These are phyloP conservation scores for Monopis laevigella DNA, from an alignment of 2,888 invertebrate species.

Conservation along the genomic window DNA sequence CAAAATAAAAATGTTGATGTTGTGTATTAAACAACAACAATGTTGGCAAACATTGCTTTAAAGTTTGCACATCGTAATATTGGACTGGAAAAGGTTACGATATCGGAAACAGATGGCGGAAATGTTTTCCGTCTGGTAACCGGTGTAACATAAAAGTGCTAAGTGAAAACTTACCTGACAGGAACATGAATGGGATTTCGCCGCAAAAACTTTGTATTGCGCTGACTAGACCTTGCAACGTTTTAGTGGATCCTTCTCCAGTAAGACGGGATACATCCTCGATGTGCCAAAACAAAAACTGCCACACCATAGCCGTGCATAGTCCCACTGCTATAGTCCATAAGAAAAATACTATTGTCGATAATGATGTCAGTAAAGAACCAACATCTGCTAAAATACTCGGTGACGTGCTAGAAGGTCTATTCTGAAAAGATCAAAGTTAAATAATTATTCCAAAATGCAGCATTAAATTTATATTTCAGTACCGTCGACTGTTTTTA, in stretches of 20 bases:
- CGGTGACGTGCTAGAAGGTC: slow-evolving; percentile 70
- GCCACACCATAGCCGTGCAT: slow-evolving; percentile 86
- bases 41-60: no score
- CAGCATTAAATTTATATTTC: no score
- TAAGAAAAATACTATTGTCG: slow-evolving; percentile 77
- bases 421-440: slow-evolving; percentile 59
- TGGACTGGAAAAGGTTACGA: no score
- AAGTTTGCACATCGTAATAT: no score
- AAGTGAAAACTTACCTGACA: slow-evolving; percentile 75
- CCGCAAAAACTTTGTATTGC: slow-evolving; percentile 85
- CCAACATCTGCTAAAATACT: slow-evolving; percentile 77
- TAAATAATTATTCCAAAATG: no score
- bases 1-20: no score
- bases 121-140: no score
- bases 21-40: no score
- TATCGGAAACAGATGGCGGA: no score
- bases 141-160: no score
- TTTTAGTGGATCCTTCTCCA: slow-evolving; percentile 65
- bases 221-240: slow-evolving; percentile 77
- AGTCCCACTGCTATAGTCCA: slow-evolving; percentile 87
- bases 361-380: slow-evolving; percentile 69
- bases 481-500: no score
- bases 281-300: slow-evolving; percentile 86
- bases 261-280: slow-evolving; percentile 72
- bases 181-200: slow-evolving; percentile 87